phyloP scores from a whole-genome alignment of 2,113 vertebrate genomes.

The Stegostoma tigrinum region DNA sequence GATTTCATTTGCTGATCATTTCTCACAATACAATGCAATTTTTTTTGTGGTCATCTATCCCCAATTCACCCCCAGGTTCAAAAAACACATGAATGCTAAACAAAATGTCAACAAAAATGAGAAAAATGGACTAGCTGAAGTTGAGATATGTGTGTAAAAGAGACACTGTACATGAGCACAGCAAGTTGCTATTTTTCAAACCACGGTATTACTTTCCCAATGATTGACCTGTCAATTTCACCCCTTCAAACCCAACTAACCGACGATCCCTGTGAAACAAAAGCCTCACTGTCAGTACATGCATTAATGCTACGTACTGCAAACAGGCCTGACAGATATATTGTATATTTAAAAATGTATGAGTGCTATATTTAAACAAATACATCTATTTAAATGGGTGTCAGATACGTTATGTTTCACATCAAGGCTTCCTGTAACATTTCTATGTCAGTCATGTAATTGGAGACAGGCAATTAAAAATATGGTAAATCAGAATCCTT shows the following conservation, averaged over 20 bases:
- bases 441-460: slow-evolving; percentile 44
- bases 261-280: not conserved
- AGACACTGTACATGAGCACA: not conserved
- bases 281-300: not conserved
- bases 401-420: slow-evolving; percentile 40
- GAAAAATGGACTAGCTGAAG: not conserved
- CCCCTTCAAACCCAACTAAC: slow-evolving; percentile 6
- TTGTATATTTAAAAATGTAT: not conserved
- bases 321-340: not conserved
- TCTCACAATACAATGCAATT: not conserved
- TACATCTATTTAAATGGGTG: not conserved
- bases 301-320: not conserved
- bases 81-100: not conserved
- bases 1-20: slow-evolving; percentile 45
- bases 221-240: slow-evolving; percentile 23
- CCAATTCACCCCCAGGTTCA: not conserved
- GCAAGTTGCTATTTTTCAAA: slow-evolving; percentile 3
- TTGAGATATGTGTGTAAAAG: not conserved
- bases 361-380: not conserved
- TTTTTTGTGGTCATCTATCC: no score
- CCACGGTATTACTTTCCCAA: not conserved
- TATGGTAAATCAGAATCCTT: slow-evolving; percentile 18
- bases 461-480: slow-evolving; percentile 46
- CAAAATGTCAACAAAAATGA: not conserved
- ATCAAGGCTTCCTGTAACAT: slow-evolving; percentile 39